Conservation (phyloP, 2,797 vertebrate genomes). For the Harpagifer antarcticus region DNA sequence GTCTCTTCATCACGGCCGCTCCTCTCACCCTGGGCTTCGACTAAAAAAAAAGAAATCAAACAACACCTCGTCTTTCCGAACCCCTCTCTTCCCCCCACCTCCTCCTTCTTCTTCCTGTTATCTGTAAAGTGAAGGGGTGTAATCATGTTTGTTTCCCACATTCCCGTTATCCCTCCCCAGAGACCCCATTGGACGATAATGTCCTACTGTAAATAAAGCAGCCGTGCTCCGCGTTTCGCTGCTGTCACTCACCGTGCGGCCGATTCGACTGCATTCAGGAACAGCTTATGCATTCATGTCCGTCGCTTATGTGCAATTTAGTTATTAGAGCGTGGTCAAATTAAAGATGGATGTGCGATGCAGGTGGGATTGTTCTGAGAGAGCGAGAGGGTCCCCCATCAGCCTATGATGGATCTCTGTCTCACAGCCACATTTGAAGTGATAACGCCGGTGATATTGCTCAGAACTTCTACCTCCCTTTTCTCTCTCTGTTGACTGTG, state of each 20-base stretch:
- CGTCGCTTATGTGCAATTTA: constrained; percentile 59
- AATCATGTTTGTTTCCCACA: constrained; percentile 82
- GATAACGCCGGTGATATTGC: constrained; percentile 45
- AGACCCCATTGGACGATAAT: constrained; percentile 73
- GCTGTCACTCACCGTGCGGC: constrained; percentile 63
- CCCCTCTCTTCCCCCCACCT: constrained; percentile 24
- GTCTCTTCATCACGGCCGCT: constrained; percentile 61
- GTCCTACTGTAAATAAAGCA: constrained; percentile 80
- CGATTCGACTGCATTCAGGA: constrained; percentile 57
- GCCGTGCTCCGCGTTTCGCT: constrained; percentile 54
- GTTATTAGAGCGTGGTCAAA: constrained; percentile 56
- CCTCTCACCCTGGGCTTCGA: constrained; percentile 63
- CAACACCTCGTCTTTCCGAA: constrained; percentile 67
- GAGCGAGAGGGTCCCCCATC: constrained; percentile 32
- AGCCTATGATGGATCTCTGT: constrained; percentile 47
- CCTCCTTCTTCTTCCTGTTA: constrained; percentile 65
- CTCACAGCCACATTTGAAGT: constrained; percentile 49
- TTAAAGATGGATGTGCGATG: constrained; percentile 59
- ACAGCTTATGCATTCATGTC: constrained; percentile 54
- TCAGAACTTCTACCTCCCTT: constrained; percentile 37
- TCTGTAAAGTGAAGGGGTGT: constrained; percentile 72
- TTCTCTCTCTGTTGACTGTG: constrained; percentile 44
- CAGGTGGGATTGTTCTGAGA: constrained; percentile 51
- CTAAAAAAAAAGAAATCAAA: constrained; percentile 57
- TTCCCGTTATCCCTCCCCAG: constrained; percentile 73